phyloP scores from a whole-genome alignment of 1,140 invertebrate genomes.

The Drosophila bifasciata region DNA sequence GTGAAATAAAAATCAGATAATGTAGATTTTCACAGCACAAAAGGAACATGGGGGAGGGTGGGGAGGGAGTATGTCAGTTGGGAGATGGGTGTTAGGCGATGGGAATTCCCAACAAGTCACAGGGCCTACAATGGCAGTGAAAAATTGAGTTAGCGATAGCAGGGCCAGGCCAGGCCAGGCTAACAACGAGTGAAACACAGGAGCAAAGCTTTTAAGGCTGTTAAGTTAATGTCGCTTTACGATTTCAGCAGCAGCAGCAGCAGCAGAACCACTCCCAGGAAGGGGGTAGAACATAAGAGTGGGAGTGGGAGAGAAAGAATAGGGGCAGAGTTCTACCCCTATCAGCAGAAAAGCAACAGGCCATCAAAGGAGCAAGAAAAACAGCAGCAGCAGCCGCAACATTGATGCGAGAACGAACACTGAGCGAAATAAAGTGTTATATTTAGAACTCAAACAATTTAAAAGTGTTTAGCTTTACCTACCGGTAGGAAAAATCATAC shows the following conservation, averaged over 20 bases:
- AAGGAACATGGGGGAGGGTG: background rate
- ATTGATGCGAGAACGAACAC: too few species aligned
- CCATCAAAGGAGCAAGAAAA: too few species aligned
- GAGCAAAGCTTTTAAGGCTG: constrained; percentile 75
- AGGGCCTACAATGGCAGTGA: constrained; percentile 64
- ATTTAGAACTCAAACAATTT: too few species aligned
- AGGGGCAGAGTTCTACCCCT: too few species aligned
- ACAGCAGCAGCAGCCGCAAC: too few species aligned
- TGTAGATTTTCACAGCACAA: constrained; percentile 57
- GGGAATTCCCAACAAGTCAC: constrained; percentile 14
- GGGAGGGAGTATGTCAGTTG: background rate
- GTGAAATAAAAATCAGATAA: constrained; percentile 69
- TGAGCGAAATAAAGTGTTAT: too few species aligned
- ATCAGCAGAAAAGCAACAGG: too few species aligned
- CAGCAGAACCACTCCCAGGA: background rate
- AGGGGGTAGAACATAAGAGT: background rate
- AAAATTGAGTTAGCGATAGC: constrained; percentile 75
- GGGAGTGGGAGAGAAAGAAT: too few species aligned
- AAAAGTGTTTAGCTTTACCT: too few species aligned
- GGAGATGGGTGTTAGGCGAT: constrained; percentile 5
- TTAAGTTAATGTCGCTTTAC: constrained; percentile 65
- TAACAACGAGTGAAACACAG: constrained; percentile 7
- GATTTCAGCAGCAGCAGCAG: constrained; percentile 10
- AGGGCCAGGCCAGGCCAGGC: constrained; percentile 3
- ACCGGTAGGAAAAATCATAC: too few species aligned